A percentile compares a stretch with the other conserved stretches of the same genome.
Conservation (phyloP, 2,888 invertebrate genomes). For the Limnephilus rhombicus region DNA sequence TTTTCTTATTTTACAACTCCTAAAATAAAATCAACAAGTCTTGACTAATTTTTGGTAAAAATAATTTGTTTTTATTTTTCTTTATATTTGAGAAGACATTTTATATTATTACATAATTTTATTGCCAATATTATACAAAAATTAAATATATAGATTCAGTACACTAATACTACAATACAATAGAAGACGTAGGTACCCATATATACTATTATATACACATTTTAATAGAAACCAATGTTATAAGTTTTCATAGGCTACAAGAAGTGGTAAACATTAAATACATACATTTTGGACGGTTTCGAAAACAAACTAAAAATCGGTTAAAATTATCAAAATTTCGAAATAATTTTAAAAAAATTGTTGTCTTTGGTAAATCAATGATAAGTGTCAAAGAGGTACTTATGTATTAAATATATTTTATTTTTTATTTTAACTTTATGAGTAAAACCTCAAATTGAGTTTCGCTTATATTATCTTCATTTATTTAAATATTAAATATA, state of each 20-base stretch:
- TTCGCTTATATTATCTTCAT: too few relatives aligned
- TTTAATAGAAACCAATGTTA: background rate
- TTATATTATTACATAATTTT: background rate
- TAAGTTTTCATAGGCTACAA: background rate
- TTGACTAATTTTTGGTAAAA: slow-evolving; percentile 52
- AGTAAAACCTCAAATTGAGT: too few relatives aligned
- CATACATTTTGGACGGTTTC: background rate
- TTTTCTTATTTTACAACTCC: background rate
- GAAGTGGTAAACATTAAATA: background rate
- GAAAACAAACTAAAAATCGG: background rate
- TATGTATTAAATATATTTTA: background rate
- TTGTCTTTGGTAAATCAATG: background rate
- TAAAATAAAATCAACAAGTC: slow-evolving; percentile 40
- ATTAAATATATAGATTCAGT: background rate
- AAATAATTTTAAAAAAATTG: background rate
- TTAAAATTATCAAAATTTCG: too few relatives aligned
- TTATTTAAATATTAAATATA: too few relatives aligned
- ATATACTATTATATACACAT: background rate
- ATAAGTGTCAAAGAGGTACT: background rate
- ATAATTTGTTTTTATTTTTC: slow-evolving; percentile 36
- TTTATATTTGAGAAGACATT: slow-evolving; percentile 8
- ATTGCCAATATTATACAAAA: slow-evolving; percentile 18
- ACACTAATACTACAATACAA: background rate
- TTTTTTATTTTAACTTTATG: too few relatives aligned
- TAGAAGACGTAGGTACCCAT: background rate